Base-by-base conservation (phyloP, 1,140 invertebrate genomes). In the Drosophila nebulosa region DNA sequence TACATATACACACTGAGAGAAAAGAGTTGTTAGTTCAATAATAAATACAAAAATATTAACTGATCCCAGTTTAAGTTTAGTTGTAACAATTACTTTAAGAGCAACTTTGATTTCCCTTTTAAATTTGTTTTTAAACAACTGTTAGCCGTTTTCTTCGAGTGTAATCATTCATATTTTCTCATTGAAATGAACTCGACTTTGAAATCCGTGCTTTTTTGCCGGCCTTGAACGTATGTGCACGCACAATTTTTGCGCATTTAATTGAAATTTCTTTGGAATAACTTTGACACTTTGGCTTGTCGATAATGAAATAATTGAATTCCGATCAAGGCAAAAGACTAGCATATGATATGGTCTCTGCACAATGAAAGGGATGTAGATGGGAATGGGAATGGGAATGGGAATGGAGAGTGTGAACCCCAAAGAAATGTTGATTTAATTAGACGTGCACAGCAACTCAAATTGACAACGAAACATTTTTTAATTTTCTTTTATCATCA, bases 291-390 rank as follows among this genome's bases (percentile, higher is more conserved):
- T 74, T 73, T 74, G 78, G 46, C 70, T 74, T 71, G 42, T 61
- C 64, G 66, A 79, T 61, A 71, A 75, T 84, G 64, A 42, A 84
- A 71, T 85, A 84, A 84, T 84, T 84, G 72, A 84, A 85, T 80
- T 85, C 73, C 22, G 52, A 69, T 56, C 52, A 70, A 60, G 39
- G 39, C 16, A 21, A n/a, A 18, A 42, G 39, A 10, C 3, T 21
- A 21, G 4, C 9, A 46, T 46, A 10, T 46, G 14, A 10, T 36
- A 36, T 14, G 4, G n/a, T 14, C 12, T 14, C 35, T 36, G 12
- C 3, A 27, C 5, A 7, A 22, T 22, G 22, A 22, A 24, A 14
- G n/a, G 14, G 26, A 27, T 27, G 35, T 36, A 0, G 7, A 36
- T 36, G 12, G 1, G 12, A 14, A 4, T 6, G 14, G 36, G 4